Evolutionary conservation across 2,113 vertebrate genomes (phyloP).

Genomic region (Podarcis cretensis): DNA sequence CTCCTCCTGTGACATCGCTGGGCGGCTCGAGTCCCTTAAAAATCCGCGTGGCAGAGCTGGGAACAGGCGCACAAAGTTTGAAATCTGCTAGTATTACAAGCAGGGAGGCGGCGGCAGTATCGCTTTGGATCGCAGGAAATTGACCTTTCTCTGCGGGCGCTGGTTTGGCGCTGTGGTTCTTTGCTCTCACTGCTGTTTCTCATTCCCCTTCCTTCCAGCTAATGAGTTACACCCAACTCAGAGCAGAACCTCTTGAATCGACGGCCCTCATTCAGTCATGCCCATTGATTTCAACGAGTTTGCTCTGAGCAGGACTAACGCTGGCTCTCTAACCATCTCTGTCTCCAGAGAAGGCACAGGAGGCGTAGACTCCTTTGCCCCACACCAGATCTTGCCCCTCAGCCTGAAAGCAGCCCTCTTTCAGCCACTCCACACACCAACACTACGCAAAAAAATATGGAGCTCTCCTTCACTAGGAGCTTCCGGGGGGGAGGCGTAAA

Average conservation of each 20-base stretch:
- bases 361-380: no score
- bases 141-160: no score
- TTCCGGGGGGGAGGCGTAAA: background rate
- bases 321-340: no score
- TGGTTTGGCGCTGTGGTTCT: background rate
- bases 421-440: background rate
- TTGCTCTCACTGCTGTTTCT: background rate
- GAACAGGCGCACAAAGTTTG: fast-evolving
- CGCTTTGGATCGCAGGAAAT: no score
- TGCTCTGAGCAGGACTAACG: no score
- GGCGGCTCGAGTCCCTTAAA: no score
- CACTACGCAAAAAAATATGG: no score
- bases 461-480: background rate
- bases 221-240: no score
- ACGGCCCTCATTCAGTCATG: no score
- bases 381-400: background rate
- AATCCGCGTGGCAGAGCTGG: background rate
- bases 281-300: no score
- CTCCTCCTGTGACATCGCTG: background rate
- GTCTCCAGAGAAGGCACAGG: no score
- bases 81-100: background rate
- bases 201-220: background rate
- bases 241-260: no score
- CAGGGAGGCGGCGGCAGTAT: background rate
- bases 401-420: background rate